A percentile compares a stretch with the other conserved stretches of the same genome.
Evolutionary conservation across 2,113 vertebrate genomes (phyloP).

Genomic region (Sinosuthora webbiana): DNA sequence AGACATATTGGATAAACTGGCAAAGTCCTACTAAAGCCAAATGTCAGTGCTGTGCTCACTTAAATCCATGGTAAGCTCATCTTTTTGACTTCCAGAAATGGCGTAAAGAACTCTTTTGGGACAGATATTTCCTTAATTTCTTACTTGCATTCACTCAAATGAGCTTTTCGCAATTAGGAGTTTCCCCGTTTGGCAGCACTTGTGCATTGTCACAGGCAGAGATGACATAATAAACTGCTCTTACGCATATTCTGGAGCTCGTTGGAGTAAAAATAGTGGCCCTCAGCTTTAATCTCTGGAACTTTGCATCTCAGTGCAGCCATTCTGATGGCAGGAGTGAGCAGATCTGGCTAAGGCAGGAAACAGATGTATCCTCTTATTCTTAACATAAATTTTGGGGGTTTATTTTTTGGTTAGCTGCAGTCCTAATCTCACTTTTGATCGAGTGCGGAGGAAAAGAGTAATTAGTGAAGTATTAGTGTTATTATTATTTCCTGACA

Average conservation of each 20-base stretch:
- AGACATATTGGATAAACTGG: neutral
- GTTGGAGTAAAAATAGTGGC: constrained; percentile 45
- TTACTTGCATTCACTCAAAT: neutral
- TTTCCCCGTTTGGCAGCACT: neutral
- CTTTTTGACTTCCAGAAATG: neutral
- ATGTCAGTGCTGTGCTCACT: neutral
- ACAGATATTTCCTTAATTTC: constrained; percentile 24
- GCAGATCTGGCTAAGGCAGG: constrained; percentile 70
- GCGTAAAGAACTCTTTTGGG: neutral
- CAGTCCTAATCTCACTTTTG: constrained; percentile 67
- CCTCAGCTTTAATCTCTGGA: constrained; percentile 60
- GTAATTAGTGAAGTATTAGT: constrained; percentile 79
- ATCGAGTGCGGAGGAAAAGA: constrained; percentile 76
- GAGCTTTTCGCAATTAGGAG: constrained; percentile 10
- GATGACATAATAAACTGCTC: constrained; percentile 32
- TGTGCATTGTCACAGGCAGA: constrained; percentile 26
- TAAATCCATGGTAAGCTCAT: neutral
- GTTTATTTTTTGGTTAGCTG: constrained; percentile 55
- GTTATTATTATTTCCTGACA: constrained; percentile 81
- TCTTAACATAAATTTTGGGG: constrained; percentile 63
- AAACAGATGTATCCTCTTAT: constrained; percentile 81
- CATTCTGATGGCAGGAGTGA: constrained; percentile 56
- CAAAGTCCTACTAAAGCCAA: neutral
- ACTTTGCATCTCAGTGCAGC: neutral
- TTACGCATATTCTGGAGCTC: neutral